Conservation (phyloP, 2,888 invertebrate genomes). For the Lycia hirtaria region DNA sequence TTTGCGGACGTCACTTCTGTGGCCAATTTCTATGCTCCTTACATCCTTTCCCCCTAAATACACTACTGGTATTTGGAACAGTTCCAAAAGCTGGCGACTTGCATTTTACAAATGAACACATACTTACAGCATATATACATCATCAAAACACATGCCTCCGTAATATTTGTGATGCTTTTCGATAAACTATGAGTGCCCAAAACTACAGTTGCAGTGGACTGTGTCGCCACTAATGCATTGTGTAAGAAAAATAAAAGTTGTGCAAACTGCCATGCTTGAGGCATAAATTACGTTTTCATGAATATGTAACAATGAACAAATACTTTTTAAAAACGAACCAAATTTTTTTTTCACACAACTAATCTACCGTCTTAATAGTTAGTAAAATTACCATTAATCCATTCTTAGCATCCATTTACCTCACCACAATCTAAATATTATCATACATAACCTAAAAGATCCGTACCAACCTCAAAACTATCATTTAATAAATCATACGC, state of each 20-base stretch:
- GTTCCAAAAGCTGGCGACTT: conserved; percentile 19
- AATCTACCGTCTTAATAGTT: too few relatives aligned
- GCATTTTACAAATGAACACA: conserved; percentile 30
- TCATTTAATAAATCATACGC: conserved; percentile 30
- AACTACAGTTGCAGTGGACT: background rate
- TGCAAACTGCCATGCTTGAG: too few relatives aligned
- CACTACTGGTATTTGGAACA: conserved; percentile 14
- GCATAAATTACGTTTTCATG: too few relatives aligned
- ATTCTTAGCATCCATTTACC: background rate
- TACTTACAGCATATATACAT: background rate
- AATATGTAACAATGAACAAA: too few relatives aligned
- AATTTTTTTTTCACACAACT: too few relatives aligned
- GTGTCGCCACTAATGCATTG: background rate
- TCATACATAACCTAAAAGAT: conserved; percentile 15
- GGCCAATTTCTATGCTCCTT: background rate
- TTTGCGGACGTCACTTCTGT: too few relatives aligned
- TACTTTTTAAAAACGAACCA: too few relatives aligned
- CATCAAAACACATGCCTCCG: conserved; percentile 6
- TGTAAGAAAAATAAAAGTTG: background rate
- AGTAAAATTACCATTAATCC: too few relatives aligned
- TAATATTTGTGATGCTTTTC: conserved; percentile 3
- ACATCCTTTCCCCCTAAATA: background rate
- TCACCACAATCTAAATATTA: background rate
- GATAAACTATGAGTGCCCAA: background rate
- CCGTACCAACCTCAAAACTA: conserved; percentile 17